Conservation (phyloP, 2,113 vertebrate species). For the Piprites chloris region DNA sequence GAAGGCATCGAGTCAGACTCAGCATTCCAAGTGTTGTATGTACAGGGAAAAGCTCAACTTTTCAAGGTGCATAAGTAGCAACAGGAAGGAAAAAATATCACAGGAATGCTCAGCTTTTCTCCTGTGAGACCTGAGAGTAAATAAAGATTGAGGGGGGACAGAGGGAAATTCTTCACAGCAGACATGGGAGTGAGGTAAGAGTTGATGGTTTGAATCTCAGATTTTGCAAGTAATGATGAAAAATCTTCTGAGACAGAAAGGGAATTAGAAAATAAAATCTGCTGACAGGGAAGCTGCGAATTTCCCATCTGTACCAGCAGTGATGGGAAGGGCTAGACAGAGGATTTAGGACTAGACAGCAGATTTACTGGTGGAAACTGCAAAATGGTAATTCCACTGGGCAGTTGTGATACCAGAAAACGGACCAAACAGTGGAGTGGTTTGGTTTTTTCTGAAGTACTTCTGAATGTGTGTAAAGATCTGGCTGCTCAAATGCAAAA, state of each 20-base stretch:
- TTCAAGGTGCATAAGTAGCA: not conserved
- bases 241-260: not conserved
- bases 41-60: not conserved
- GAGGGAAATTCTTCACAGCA: not conserved
- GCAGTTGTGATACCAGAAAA: not conserved
- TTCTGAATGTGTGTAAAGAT: not conserved
- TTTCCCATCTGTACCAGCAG: not conserved
- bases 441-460: not conserved
- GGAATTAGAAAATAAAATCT: not conserved
- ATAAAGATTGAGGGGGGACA: not conserved
- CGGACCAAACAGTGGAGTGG: not conserved
- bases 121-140: not conserved
- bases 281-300: not conserved
- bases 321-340: not conserved
- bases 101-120: not conserved
- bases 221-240: not conserved
- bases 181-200: not conserved
- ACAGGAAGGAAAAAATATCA: not conserved
- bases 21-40: accelerated
- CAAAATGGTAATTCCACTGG: not conserved
- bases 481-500: not conserved
- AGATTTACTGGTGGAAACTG: not conserved
- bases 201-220: not conserved
- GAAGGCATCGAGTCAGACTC: not conserved
- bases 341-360: not conserved